Evolutionary conservation across 1,140 invertebrate species (phyloP).

Genomic region (Euglossa dilemma): DNA sequence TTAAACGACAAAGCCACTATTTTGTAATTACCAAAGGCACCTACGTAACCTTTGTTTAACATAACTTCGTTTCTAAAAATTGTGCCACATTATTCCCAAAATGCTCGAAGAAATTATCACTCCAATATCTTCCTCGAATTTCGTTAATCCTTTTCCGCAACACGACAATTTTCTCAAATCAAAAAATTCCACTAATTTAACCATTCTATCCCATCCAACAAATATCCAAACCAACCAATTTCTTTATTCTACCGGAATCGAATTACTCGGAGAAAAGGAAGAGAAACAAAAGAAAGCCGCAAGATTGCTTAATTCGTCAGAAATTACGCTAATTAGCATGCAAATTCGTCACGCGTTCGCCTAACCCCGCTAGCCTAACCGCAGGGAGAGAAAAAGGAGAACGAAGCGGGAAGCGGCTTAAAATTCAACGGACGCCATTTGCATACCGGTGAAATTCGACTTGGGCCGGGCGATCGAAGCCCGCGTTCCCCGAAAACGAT

Average conservation of each 20-base stretch:
- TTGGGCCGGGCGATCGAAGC: not conserved
- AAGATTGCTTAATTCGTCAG: not conserved
- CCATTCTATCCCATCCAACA: too few species aligned
- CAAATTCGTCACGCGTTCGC: not conserved
- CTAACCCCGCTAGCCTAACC: too few species aligned
- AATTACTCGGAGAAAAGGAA: not conserved
- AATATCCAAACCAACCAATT: too few species aligned
- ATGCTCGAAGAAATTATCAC: too few species aligned
- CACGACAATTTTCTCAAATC: too few species aligned
- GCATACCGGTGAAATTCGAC: slow-evolving; percentile 31
- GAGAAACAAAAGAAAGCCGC: too few species aligned
- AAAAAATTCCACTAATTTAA: too few species aligned
- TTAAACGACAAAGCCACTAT: not conserved
- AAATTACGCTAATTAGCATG: not conserved
- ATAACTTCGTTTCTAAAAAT: not conserved
- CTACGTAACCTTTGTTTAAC: not conserved
- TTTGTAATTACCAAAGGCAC: not conserved
- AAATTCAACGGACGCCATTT: not conserved
- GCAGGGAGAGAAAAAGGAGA: not conserved
- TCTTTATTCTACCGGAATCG: not conserved
- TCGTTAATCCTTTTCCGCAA: too few species aligned
- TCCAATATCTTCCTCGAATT: too few species aligned
- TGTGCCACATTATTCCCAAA: too few species aligned
- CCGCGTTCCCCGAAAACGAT: not conserved
- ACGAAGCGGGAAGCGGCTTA: not conserved